phyloP scores from a whole-genome alignment of 2,888 invertebrate species.

The Mythimna albipuncta region DNA sequence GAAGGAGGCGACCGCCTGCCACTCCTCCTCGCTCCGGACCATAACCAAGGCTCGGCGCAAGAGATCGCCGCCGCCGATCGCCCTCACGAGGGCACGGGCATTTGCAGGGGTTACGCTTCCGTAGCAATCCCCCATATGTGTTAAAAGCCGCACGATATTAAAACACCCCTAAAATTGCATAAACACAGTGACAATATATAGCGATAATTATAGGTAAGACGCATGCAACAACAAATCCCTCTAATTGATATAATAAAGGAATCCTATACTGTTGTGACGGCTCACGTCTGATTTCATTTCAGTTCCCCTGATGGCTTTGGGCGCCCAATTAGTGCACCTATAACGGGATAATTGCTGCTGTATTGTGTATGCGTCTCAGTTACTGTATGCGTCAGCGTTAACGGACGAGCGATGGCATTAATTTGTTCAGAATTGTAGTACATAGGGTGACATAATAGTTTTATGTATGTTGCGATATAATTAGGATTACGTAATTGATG shows the following conservation, averaged over 20 bases:
- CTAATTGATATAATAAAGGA: background rate
- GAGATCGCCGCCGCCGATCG: too few relatives aligned
- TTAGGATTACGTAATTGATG: background rate
- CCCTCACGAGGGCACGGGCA: too few relatives aligned
- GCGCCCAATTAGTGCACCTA: constrained; percentile 24
- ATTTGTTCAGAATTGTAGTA: background rate
- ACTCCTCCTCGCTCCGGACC: too few relatives aligned
- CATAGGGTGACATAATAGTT: background rate
- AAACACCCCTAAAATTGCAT: background rate
- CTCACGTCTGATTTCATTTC: background rate
- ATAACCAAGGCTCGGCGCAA: too few relatives aligned
- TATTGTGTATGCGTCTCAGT: background rate
- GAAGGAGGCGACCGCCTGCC: too few relatives aligned
- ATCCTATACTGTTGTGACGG: background rate
- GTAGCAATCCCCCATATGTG: too few relatives aligned
- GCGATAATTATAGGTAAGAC: background rate
- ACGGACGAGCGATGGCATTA: background rate
- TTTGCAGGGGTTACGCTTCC: too few relatives aligned
- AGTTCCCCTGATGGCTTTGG: background rate
- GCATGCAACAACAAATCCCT: background rate
- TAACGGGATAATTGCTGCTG: background rate
- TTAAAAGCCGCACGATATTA: too few relatives aligned
- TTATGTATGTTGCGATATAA: background rate
- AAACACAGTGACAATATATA: background rate
- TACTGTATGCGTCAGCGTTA: background rate